Evolutionary conservation across 2,888 invertebrate species (phyloP).

Genomic region (Cecidostiba fungosa): DNA sequence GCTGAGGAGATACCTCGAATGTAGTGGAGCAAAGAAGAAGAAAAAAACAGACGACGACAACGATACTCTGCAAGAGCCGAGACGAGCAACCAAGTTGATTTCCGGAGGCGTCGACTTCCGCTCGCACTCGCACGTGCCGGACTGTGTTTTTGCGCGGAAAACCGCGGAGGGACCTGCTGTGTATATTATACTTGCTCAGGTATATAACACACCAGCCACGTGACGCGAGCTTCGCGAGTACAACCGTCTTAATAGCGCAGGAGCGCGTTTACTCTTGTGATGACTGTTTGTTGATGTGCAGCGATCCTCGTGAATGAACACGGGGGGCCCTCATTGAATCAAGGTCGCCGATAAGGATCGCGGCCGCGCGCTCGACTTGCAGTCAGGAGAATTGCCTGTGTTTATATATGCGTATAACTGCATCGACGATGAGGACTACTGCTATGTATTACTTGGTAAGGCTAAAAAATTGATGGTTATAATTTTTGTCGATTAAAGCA

Average conservation of each 20-base stretch:
- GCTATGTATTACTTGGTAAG: too few relatives aligned
- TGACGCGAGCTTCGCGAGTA: too few relatives aligned
- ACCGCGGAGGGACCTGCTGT: not conserved
- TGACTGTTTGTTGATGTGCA: slow-evolving; percentile 9
- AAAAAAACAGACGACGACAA: not conserved
- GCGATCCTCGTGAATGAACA: not conserved
- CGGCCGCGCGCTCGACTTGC: not conserved
- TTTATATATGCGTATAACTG: too few relatives aligned
- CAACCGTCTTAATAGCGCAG: too few relatives aligned
- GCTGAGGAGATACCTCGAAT: not conserved
- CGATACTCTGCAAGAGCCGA: not conserved
- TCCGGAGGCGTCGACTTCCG: slow-evolving; percentile 33
- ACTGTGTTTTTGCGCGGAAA: not conserved
- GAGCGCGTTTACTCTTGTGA: not conserved
- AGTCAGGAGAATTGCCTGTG: too few relatives aligned
- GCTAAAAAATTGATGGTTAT: too few relatives aligned
- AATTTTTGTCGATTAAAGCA: not conserved
- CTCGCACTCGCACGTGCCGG: not conserved
- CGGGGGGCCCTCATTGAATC: not conserved
- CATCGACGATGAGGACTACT: too few relatives aligned
- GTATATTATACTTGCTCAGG: too few relatives aligned
- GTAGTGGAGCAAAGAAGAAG: not conserved
- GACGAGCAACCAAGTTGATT: not conserved
- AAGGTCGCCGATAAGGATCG: slow-evolving; percentile 24
- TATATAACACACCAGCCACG: too few relatives aligned